Conservation (phyloP, 92 coral and sea anemone species). For the Phenganax marumi region DNA sequence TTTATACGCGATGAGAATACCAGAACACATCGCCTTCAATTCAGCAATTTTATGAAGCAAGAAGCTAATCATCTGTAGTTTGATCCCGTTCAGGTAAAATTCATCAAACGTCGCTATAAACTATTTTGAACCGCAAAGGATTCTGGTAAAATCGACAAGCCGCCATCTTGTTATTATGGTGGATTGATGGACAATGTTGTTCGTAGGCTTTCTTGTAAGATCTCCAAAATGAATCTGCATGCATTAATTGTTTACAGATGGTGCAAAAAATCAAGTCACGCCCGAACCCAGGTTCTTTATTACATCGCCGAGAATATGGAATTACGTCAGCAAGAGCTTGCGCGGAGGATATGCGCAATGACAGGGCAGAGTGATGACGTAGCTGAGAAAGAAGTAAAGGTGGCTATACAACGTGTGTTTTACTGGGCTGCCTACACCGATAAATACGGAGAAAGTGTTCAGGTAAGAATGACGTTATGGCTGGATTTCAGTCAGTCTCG, state of each 20-base stretch:
- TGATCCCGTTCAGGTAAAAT: no score
- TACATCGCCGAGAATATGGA: conserved; percentile 97
- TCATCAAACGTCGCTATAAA: no score
- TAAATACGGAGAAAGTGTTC: conserved; percentile 89
- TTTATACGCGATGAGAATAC: no score
- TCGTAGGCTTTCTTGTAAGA: no score
- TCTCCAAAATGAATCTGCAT: no score
- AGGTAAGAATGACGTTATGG: conserved; percentile 51
- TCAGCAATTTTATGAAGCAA: no score
- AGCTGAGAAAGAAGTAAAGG: conserved; percentile 72
- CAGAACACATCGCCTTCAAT: no score
- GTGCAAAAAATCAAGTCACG: conserved; percentile 96
- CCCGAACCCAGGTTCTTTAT: conserved; percentile 92
- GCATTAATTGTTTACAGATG: conserved; percentile 55
- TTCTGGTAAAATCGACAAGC: no score
- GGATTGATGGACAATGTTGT: no score
- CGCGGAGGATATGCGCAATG: conserved; percentile 73
- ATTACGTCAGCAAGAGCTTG: conserved; percentile 72
- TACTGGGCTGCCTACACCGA: conserved; percentile 98
- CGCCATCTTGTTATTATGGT: no score
- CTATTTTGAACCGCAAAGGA: no score
- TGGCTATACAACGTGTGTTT: conserved; percentile 81
- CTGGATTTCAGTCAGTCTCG: not conserved
- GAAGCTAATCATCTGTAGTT: no score
- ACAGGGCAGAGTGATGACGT: conserved; percentile 77